Conservation (phyloP, 2,113 vertebrate genomes). For the Antechinus flavipes region DNA sequence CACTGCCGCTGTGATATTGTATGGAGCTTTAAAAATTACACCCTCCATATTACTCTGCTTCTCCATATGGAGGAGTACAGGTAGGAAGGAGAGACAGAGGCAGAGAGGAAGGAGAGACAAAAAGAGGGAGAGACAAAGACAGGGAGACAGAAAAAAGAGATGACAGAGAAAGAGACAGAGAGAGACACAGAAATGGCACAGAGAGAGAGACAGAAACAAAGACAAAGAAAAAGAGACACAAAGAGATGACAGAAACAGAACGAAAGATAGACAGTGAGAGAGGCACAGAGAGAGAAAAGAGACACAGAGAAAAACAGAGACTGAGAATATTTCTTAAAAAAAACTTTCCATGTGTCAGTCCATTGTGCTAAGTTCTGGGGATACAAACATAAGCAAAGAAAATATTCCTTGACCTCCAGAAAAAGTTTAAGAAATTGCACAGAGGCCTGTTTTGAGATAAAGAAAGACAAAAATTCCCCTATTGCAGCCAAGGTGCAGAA, state of each 20-base stretch:
- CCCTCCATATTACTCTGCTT: neutral
- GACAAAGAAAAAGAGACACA: no score
- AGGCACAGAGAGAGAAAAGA: no score
- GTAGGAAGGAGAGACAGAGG: no score
- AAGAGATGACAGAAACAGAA: neutral
- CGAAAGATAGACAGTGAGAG: no score
- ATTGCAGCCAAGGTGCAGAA: neutral
- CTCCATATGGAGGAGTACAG: neutral
- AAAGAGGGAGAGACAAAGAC: neutral
- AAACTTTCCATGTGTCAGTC: neutral
- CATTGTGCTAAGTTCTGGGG: neutral
- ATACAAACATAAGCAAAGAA: neutral
- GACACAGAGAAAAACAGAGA: neutral
- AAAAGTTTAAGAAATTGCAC: neutral
- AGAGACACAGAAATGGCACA: accelerated
- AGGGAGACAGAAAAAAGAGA: neutral
- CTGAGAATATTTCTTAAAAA: neutral
- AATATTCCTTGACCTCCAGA: neutral
- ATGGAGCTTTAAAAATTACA: neutral
- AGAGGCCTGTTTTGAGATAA: neutral
- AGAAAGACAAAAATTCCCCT: neutral
- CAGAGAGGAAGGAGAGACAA: no score
- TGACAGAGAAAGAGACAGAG: no score
- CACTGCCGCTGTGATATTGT: neutral
- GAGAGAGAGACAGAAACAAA: neutral